These are phyloP conservation scores for Drosophila borborema DNA, from an alignment of 2,888 invertebrate species.

Conservation along the genomic window DNA sequence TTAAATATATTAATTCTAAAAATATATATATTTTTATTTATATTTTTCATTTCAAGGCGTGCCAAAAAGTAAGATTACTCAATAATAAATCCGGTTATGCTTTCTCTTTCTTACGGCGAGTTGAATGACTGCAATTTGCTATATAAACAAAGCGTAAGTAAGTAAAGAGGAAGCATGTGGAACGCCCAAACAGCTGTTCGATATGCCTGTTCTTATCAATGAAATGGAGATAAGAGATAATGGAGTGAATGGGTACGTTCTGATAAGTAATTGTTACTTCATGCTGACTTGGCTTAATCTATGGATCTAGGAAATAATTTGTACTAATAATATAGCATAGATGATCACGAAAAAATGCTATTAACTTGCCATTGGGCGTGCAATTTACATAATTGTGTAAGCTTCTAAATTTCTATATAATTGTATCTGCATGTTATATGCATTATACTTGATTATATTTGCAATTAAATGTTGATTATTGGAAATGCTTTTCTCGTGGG, in stretches of 20 bases:
- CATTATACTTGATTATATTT: not conserved
- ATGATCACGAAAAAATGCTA: conserved; percentile 18
- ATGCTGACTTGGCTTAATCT: not conserved
- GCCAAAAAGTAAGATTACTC: not conserved
- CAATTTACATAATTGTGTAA: conserved; percentile 22
- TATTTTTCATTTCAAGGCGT: not conserved
- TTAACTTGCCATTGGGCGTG: not conserved
- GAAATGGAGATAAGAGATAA: not conserved
- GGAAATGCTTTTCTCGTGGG: not conserved
- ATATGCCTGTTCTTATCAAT: conserved; percentile 1
- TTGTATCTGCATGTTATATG: not conserved
- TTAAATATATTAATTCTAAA: not conserved
- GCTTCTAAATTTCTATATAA: conserved; percentile 10
- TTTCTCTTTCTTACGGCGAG: conserved; percentile 46
- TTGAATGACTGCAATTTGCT: conserved; percentile 61
- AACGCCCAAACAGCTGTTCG: conserved; percentile 16
- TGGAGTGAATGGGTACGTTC: not conserved
- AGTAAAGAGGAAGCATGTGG: conserved; percentile 25
- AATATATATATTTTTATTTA: not conserved
- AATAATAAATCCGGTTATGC: conserved; percentile 32
- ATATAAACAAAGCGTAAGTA: conserved; percentile 36
- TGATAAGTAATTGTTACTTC: conserved; percentile 3
- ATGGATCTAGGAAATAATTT: conserved; percentile 14
- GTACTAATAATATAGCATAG: conserved; percentile 1
- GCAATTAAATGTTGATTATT: not conserved